phyloP scores from a whole-genome alignment of 1,140 invertebrate genomes.

The Aphaenogaster ashmeadi region DNA sequence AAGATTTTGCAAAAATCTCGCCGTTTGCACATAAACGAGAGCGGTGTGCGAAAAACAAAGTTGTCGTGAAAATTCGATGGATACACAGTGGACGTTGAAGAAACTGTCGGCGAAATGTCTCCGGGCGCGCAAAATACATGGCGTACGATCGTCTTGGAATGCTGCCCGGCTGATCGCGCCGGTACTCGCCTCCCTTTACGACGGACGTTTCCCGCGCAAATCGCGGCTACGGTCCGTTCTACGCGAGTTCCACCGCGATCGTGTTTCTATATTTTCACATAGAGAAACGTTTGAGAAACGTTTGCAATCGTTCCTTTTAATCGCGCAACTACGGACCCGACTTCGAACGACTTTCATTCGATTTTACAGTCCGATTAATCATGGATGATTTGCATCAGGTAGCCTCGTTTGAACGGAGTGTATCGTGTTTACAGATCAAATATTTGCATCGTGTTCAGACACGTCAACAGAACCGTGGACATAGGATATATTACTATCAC shows the following conservation, averaged over 20 bases:
- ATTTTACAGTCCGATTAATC: not conserved
- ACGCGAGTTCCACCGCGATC: constrained; percentile 17
- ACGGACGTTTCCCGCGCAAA: constrained; percentile 59
- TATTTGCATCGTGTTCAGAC: constrained; percentile 25
- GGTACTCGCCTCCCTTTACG: constrained; percentile 1
- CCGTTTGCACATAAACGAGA: not conserved
- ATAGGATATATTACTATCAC: not conserved
- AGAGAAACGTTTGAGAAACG: not conserved
- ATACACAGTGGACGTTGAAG: not conserved
- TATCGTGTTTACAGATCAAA: constrained; percentile 32
- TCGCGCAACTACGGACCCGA: not conserved
- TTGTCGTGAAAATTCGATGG: not conserved
- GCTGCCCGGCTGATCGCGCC: constrained; percentile 30
- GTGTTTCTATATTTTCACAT: not conserved
- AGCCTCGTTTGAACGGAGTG: not conserved
- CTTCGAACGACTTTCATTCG: not conserved
- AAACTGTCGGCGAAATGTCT: constrained; percentile 1
- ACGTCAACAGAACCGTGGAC: not conserved
- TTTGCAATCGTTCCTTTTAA: no score
- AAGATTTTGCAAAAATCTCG: not conserved
- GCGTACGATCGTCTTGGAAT: constrained; percentile 51
- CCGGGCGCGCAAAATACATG: not conserved
- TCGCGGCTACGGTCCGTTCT: constrained; percentile 14
- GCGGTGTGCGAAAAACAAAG: not conserved
- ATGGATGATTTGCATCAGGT: not conserved